Evolutionary conservation across 1,140 invertebrate genomes (phyloP), one percentile per base, ranked within the genome.

Genomic region (Aphaenogaster floridana): DNA sequence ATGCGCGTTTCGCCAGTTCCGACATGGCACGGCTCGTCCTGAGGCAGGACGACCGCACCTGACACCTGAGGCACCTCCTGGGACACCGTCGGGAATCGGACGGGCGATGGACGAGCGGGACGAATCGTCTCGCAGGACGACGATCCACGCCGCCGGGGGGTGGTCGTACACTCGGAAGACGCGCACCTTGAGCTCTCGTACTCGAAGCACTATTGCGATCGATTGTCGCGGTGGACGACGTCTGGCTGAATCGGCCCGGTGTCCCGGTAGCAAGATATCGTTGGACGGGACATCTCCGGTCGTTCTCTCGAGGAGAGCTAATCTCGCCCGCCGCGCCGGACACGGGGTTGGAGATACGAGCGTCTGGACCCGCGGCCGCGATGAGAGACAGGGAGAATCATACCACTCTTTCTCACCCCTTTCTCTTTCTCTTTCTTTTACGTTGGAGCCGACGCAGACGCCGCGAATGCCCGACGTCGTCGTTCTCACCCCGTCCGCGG

Each of bases 1-100:
- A 84, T 39, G 80, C 80, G 57, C 69, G 54, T 84, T 59, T 52
- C 28, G 42, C n/a, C 69, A 74, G 54, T 76, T 68, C 28, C n/a
- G 80, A 61, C 52, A 45, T 45, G 21, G 13, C 36, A 50, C 61
- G 45, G 34, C 17, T 36, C 48, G 21, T 64, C 42, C 76, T 36
- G 74, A 8, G 71, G 21, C 34, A 39, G 48, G 34, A 57, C n/a
- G 4, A 28, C 8, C 71, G 54, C 36, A 69, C 45, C 42, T 69
- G 42, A 50, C 39, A 68, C 64, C 39, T 21, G 63, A 39, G n/a
- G 1, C 21, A 13, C 54, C 64, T 28, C 34, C n/a, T 36, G 17
- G 9, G 7, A 5, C 34, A 34, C 21, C n/a, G 8, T 17, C 64
- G 2, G 45, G 28, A 28, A 48, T 13, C 36, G 50, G 45, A 21